phyloP scores from a whole-genome alignment of 2,113 vertebrate genomes.

The Aspiorhynchus laticeps region DNA sequence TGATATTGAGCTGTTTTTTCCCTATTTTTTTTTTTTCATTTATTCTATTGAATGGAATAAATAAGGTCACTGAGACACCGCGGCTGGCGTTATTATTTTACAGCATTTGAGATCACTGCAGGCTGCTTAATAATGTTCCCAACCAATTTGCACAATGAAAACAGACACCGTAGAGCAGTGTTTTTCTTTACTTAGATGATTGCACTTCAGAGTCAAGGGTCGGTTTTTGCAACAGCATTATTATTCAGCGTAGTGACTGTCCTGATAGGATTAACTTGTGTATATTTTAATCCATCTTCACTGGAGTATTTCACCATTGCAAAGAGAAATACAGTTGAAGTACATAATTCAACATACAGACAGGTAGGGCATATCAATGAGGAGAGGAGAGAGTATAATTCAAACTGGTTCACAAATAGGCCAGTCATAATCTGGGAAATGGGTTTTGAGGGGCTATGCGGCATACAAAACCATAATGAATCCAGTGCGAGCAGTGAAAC shows the following conservation, averaged over 20 bases:
- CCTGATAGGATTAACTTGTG: constrained; percentile 18
- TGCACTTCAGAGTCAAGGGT: constrained; percentile 33
- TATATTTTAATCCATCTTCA: constrained; percentile 33
- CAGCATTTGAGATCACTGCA: constrained; percentile 5
- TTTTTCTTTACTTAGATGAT: constrained; percentile 29
- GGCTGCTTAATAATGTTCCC: constrained; percentile 39
- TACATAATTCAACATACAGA: constrained; percentile 25
- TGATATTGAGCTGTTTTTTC: constrained; percentile 11
- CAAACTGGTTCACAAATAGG: constrained; percentile 40
- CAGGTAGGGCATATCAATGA: constrained; percentile 42
- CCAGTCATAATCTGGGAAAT: constrained; percentile 33
- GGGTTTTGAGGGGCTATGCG: constrained; percentile 15
- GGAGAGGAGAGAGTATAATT: constrained; percentile 23
- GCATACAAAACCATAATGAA: constrained; percentile 27
- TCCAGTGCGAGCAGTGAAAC: constrained; percentile 5
- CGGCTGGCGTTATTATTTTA: constrained; percentile 36
- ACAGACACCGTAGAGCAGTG: not conserved
- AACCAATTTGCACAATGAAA: constrained; percentile 32
- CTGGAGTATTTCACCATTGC: not conserved
- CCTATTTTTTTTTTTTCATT: constrained; percentile 17
- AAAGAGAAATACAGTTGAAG: constrained; percentile 8
- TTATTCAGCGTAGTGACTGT: constrained; percentile 10
- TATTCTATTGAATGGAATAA: constrained; percentile 28
- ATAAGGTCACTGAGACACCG: constrained; percentile 24
- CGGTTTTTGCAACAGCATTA: not conserved